Base-by-base conservation (phyloP, 2,888 invertebrate genomes). In the Epistrophe eligans region DNA sequence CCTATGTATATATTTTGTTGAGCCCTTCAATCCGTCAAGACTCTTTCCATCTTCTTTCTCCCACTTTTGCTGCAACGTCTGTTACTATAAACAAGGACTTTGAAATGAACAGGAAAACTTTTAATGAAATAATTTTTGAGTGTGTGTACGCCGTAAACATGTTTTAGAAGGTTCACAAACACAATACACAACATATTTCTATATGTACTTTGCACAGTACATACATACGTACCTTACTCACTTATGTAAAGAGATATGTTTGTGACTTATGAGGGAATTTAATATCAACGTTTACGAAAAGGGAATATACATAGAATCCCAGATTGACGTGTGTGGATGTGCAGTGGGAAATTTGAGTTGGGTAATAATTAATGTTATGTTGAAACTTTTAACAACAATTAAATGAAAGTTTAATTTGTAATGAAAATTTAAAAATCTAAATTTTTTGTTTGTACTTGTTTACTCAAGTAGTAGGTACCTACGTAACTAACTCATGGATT, bases 121-220 rank as follows among this genome's bases (percentile, higher is more conserved):
- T 79, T 84, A 84, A 84, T 84, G 79, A 84, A 84, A 72, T 77
- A 84, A 74, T 70, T 70, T 79, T 52, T 17, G 32, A 77, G 71
- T 66, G 76, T 77, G 72, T 57, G 60, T 35, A 43, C 32, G 55
- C 24, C 24, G 3, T 57, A 19, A 62, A 60, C 62, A 43, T 43
- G 28, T 62, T 43, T 19, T 10, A 28, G 28, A 19, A 55, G 15
- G 28, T 28, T 55, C n/a, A 45, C 64, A 24, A 24, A 45, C 24
- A 64, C 28, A 64, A 45, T 10, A 64, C 32, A 45, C n/a, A 64
- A 28, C n/a, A 40, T 24, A 24, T 24, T n/a, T n/a, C n/a, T n/a
- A n/a, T n/a, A n/a, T n/a, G n/a, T n/a, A n/a, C n/a, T n/a, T n/a
- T n/a, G n/a, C n/a, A n/a, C n/a, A n/a, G n/a, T n/a, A n/a, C n/a